These are phyloP conservation scores for Rattus norvegicus DNA, from an alignment of 2,113 vertebrate genomes.

Conservation along the genomic window DNA sequence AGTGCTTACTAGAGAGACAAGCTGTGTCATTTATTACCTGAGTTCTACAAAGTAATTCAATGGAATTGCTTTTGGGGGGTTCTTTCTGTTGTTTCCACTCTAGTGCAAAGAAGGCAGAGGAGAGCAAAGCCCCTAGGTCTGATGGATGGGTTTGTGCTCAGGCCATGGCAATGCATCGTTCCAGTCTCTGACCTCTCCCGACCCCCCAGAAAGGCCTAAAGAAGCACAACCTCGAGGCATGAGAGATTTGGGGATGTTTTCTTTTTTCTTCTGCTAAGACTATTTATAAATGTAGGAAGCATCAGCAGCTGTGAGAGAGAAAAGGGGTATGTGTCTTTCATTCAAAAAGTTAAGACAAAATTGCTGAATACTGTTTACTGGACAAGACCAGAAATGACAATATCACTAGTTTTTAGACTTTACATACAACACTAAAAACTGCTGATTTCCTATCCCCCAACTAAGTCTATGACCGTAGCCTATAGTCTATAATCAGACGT, in stretches of 20 bases:
- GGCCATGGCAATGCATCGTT: conserved; percentile 70
- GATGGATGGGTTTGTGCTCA: conserved; percentile 77
- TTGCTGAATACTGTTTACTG: neutral
- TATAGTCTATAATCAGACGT: conserved; percentile 7
- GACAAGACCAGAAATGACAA: conserved; percentile 28
- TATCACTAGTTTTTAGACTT: neutral
- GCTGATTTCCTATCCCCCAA: conserved; percentile 4
- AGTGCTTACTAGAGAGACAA: conserved; percentile 65
- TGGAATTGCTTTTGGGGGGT: conserved; percentile 68
- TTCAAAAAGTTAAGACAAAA: conserved; percentile 29
- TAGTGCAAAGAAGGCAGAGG: conserved; percentile 68
- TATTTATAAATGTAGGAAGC: conserved; percentile 37
- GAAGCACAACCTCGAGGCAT: conserved; percentile 56
- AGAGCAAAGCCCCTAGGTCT: conserved; percentile 67
- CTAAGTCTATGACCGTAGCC: neutral
- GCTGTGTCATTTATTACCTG: conserved; percentile 53
- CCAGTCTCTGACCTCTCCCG: conserved; percentile 57
- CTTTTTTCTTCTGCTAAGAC: neutral
- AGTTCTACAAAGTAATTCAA: conserved; percentile 57
- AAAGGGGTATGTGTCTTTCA: conserved; percentile 33
- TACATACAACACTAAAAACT: conserved; percentile 25
- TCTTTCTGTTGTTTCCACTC: conserved; percentile 72
- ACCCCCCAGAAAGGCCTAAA: conserved; percentile 60
- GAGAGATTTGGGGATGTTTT: neutral
- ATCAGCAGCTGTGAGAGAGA: neutral